Evolutionary conservation across 2,888 invertebrate genomes (phyloP), one percentile per base, ranked within the genome.

Genomic region (Drosophila niveifrons): DNA sequence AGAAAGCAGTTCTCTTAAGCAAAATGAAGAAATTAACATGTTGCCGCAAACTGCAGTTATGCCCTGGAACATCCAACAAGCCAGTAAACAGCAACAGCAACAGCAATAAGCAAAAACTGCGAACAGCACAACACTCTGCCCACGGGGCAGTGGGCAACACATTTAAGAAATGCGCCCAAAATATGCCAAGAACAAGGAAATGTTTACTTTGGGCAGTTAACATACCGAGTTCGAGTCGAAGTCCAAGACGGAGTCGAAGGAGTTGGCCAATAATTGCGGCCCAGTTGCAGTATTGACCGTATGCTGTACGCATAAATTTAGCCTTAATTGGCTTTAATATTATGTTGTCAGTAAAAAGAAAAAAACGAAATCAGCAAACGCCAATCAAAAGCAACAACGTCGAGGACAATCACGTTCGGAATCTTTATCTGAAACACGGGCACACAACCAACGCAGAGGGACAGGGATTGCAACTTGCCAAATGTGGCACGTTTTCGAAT

Each of bases 271-370:
- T 78, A 64, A 64, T 64, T 64, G 64, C 57, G 50, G 50, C 41
- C 64, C 66, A 68, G 75, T 68, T 73, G 69, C 48, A 43, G 63
- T 53, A 74, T 77, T 80, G 80, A 68, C 80, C 77, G 75, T 72
- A 72, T 82, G 79, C 80, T 72, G 86, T 56, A 83, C 88, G 84
- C 86, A 88, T 88, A 88, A 88, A 88, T 88, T 89, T 88, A 82
- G 72, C 88, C 86, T 82, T 88, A 88, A 88, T 88, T 88, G 88
- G 89, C 80, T 84, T 80, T 88, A 88, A 88, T 88, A 88, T 88
- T 89, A 88, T 88, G 88, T 87, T 88, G 88, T 85, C 87, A 83
- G 88, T 73, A 63, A 78, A 71, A 52, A 36, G 34, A 46, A 59
- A 53, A 39, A 48, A 64, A 56, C 63, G 67, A 78, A 78, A 78